Evolutionary conservation across 1,140 invertebrate genomes (phyloP).

Genomic region (Eriocheir sinensis): DNA sequence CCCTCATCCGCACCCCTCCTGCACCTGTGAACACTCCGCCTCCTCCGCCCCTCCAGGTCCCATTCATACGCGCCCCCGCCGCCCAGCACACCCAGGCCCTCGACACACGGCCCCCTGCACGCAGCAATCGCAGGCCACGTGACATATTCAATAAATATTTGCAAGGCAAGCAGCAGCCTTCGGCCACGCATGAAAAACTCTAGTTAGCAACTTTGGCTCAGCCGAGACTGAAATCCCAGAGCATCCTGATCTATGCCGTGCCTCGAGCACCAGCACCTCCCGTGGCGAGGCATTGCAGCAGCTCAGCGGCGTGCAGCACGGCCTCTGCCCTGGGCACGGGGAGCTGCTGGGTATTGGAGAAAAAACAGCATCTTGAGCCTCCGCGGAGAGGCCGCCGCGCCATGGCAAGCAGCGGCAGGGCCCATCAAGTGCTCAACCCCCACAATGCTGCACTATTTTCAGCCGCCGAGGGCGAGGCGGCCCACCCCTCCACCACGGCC

Average conservation of each 20-base stretch:
- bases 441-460: constrained; percentile 73
- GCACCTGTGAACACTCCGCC: constrained; percentile 11
- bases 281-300: not conserved
- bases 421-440: not conserved
- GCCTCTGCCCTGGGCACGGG: not conserved
- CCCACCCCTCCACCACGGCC: not conserved
- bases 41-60: not conserved
- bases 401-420: constrained; percentile 27
- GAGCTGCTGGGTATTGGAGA: not conserved
- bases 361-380: not conserved
- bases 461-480: constrained; percentile 48
- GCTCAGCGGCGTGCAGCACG: not conserved
- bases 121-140: not conserved
- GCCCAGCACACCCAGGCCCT: not conserved
- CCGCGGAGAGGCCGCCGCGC: not conserved
- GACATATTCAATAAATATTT: not conserved
- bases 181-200: not conserved
- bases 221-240: not conserved
- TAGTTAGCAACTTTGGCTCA: not conserved
- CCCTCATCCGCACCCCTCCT: not conserved
- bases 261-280: not conserved
- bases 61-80: not conserved
- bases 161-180: not conserved
- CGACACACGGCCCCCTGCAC: not conserved
- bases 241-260: not conserved